These are phyloP conservation scores for Aegithalos caudatus DNA, from an alignment of 2,113 vertebrate species.

Conservation along the genomic window DNA sequence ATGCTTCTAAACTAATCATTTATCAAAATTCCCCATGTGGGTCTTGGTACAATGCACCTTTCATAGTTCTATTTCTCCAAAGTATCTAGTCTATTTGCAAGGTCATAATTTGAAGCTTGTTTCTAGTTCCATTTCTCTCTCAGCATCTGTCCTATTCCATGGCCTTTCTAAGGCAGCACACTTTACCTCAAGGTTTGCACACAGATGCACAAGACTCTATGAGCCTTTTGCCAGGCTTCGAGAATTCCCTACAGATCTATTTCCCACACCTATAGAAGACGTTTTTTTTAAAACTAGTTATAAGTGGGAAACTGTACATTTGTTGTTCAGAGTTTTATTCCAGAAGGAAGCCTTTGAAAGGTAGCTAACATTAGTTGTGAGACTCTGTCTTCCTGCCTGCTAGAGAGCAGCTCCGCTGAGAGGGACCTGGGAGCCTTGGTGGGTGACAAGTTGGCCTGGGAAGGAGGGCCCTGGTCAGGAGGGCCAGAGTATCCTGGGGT, in stretches of 20 bases:
- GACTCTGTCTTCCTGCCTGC: background rate
- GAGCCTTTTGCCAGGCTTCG: background rate
- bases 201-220: background rate
- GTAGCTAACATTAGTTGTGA: background rate
- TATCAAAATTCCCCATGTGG: background rate
- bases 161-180: no score
- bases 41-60: background rate
- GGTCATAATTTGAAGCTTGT: no score
- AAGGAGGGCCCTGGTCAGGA: background rate
- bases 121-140: no score
- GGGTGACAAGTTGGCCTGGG: background rate
- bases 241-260: background rate
- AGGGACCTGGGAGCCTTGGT: background rate
- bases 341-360: background rate
- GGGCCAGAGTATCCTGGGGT: accelerated
- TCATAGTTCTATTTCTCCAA: no score
- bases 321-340: background rate
- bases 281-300: background rate
- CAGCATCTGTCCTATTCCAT: no score
- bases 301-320: background rate
- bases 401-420: background rate
- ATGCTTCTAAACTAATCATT: background rate
- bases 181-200: background rate
- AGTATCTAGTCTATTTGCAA: no score
- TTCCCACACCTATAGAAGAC: background rate